Evolutionary conservation across 1,140 invertebrate species (phyloP).

Genomic region (Neotoxoptera formosana): DNA sequence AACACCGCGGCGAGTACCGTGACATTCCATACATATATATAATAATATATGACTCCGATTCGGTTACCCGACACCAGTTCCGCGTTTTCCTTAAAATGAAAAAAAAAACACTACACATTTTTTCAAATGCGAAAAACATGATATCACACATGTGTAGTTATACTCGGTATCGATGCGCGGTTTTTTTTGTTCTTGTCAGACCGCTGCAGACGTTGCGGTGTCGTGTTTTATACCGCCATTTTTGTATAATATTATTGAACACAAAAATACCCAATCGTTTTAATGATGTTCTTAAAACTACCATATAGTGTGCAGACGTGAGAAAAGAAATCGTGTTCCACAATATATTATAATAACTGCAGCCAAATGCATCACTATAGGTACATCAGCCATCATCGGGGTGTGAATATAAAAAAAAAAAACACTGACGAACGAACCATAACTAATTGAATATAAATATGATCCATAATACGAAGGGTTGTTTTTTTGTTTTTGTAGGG

Average conservation of each 20-base stretch:
- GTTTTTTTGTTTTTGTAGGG: not conserved
- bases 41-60: not conserved
- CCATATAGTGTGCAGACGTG: not conserved
- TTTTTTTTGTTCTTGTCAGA: not conserved
- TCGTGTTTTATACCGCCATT: not conserved
- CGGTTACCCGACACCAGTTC: not conserved
- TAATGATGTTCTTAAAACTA: not conserved
- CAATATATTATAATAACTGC: slow-evolving; percentile 1
- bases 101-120: not conserved
- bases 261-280: not conserved
- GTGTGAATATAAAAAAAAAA: not conserved
- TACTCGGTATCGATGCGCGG: not conserved
- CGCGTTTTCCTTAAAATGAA: not conserved
- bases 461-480: slow-evolving; percentile 3
- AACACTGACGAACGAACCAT: not conserved
- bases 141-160: not conserved
- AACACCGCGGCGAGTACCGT: not conserved
- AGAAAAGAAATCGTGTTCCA: not conserved
- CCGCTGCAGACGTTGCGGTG: not conserved
- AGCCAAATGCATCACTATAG: not conserved
- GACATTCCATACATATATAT: not conserved
- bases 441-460: slow-evolving; percentile 1
- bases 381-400: not conserved
- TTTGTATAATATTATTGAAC: not conserved
- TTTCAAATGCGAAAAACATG: not conserved